Base-by-base conservation (phyloP, 2,888 invertebrate genomes). In the Portevinia maculata region DNA sequence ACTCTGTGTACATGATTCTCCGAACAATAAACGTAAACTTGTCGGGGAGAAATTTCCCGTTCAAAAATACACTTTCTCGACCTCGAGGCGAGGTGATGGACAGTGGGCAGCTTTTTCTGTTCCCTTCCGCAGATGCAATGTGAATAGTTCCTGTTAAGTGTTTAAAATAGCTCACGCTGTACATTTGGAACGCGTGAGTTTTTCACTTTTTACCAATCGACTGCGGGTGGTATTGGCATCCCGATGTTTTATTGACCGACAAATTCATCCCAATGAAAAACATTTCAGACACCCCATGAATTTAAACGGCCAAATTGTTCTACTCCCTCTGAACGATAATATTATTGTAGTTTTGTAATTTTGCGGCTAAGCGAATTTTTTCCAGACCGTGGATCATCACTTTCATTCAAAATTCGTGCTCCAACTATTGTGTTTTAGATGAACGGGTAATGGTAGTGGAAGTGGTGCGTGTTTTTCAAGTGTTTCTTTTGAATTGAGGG, bases 111-210 rank as follows among this genome's bases (percentile, higher is more conserved):
- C 46, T 46, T 60, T 70, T 39, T 28, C 39, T 21, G 13, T 37
- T 28, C 46, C 57, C 55, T 15, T 48, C 52, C 17, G 1, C n/a
- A 53, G 46, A 55, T 69, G 67, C 74, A 69, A n/a, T n/a, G n/a
- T n/a, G n/a, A 79, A 74, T 62, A 74, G 74, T 62, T 79, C 34
- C 67, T 74, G 34, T 62, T 74, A 60, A 73, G 65, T 65, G 60
- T 60, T 55, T 15, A n/a, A 41, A 39, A 24, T 48, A 37, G 21
- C 34, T 34, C 32, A 46, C 46, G 46, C 24, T 24, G 15, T n/a
- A 28, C 39, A 50, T 41, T 24, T 9, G 3, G 9, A 11, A 11
- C 0, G 19, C 4, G 19, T 9, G 17, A 9, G 19, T 9, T 44
- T 8, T 3, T 9, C 17, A 37, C 21, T 11, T 46, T 41, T 19